phyloP scores from a whole-genome alignment of 1,140 invertebrate species.

The Phocides pigmalion region DNA sequence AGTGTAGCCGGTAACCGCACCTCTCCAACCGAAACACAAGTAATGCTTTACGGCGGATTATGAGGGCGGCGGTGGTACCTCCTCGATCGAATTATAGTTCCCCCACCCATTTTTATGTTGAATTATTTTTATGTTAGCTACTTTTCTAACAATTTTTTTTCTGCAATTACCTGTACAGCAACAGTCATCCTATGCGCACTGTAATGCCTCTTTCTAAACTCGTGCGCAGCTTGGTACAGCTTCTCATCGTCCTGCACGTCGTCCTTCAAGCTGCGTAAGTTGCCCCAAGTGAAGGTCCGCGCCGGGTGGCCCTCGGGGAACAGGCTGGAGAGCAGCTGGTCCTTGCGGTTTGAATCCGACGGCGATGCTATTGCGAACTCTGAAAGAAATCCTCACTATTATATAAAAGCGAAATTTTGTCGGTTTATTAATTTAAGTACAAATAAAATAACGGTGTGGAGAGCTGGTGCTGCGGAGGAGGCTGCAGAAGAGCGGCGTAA shows the following conservation, averaged over 20 bases:
- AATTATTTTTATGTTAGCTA: too few relatives aligned
- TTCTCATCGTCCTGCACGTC: slow-evolving; percentile 86
- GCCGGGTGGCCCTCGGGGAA: slow-evolving; percentile 89
- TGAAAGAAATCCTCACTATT: too few relatives aligned
- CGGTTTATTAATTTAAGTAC: neutral
- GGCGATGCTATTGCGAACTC: slow-evolving; percentile 91
- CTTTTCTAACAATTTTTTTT: neutral
- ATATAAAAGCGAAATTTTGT: too few relatives aligned
- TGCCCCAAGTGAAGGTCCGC: slow-evolving; percentile 94
- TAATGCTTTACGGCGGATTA: too few relatives aligned
- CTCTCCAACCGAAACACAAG: too few relatives aligned
- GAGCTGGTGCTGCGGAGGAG: too few relatives aligned
- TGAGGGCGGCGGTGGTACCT: too few relatives aligned
- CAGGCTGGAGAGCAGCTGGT: slow-evolving; percentile 89
- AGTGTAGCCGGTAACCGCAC: too few relatives aligned
- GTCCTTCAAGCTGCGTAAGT: slow-evolving; percentile 90
- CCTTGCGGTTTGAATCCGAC: slow-evolving; percentile 87
- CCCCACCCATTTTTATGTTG: too few relatives aligned
- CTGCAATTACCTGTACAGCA: slow-evolving; percentile 86
- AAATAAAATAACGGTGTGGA: neutral
- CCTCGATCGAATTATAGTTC: too few relatives aligned
- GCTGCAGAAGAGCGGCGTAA: too few relatives aligned
- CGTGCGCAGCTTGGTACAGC: slow-evolving; percentile 87
- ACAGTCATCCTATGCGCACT: slow-evolving; percentile 95
- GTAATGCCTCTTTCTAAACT: slow-evolving; percentile 93